Base-by-base conservation (phyloP, 2,113 vertebrate species). In the Morone chrysops region DNA sequence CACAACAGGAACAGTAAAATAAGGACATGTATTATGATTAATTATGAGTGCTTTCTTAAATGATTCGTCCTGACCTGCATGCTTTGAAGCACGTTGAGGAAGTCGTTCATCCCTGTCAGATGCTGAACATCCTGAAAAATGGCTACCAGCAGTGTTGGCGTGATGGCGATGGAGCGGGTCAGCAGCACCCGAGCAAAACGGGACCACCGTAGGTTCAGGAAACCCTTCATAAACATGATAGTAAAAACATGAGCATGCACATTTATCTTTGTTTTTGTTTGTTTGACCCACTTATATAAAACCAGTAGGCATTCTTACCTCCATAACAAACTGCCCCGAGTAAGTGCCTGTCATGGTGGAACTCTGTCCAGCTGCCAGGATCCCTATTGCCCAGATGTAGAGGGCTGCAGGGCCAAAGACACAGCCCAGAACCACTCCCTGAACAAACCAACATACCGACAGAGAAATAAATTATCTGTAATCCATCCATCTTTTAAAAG, bases 301-400 rank as follows among this genome's bases (percentile, higher is more conserved):
- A 17, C 5, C n/a, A 72, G 18, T 4, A 47, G 18, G 2, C 5
- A 8, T 16, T 59, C 69, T 14, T 86, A 99, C 98, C 97, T 99
- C 98, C 98, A 99, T 99, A 31, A 98, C 98, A 56, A 99, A 99
- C 95, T 99, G 98, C 18, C 98, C 98, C 0, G 98, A 98, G 86
- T 99, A 99, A 0, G 98, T 99, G 56, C 98, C 98, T 0, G 98
- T 99, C 98, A 99, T 99, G 14, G 98, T 99, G 31, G 98, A 99
- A 93, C 98, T 99, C 95, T 99, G 98, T 25, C 98, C 98, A 0
- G 98, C 98, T 12, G 98, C 98, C 22, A 99, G 95, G 90, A 99
- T 99, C 8, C 98, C 98, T 0, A 99, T 93, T 0, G 98, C 98
- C 98, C 98, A 99, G 90, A 99, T 99, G 75, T 99, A 99, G 63